Conservation (phyloP, 2,888 invertebrate species). For the Cosmorhoe ocellata region DNA sequence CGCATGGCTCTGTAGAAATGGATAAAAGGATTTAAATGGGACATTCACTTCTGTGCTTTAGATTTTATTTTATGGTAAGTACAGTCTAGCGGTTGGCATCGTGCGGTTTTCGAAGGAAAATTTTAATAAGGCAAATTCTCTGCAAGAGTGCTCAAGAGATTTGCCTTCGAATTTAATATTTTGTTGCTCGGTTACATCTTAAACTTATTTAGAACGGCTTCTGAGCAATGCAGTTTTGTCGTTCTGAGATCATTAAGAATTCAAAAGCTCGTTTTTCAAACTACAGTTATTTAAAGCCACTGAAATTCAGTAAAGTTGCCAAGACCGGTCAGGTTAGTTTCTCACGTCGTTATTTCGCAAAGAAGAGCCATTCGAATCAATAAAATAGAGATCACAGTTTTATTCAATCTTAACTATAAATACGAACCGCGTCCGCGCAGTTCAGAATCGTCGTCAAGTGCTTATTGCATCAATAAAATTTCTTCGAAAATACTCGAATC, state of each 20-base stretch:
- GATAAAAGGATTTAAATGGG: not conserved
- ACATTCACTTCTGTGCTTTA: constrained; percentile 8
- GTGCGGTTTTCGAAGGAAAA: constrained; percentile 44
- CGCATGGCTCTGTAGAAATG: too few relatives aligned
- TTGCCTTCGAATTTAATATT: constrained; percentile 45
- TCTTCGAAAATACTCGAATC: constrained; percentile 57
- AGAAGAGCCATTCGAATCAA: constrained; percentile 8
- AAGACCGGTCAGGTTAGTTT: too few relatives aligned
- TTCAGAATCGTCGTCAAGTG: constrained; percentile 49
- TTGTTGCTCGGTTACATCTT: constrained; percentile 26
- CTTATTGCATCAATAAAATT: constrained; percentile 73
- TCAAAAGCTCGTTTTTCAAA: not conserved
- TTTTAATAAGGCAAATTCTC: constrained; percentile 55
- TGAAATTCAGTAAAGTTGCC: too few relatives aligned
- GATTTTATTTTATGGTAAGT: constrained; percentile 5
- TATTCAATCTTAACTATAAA: constrained; percentile 25
- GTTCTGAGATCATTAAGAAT: constrained; percentile 13
- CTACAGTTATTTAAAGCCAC: too few relatives aligned
- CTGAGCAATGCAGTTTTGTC: constrained; percentile 19
- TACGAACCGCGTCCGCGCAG: constrained; percentile 16
- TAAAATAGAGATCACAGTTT: constrained; percentile 10
- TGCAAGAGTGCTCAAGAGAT: constrained; percentile 38
- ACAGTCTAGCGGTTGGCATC: constrained; percentile 26
- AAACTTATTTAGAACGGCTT: constrained; percentile 24
- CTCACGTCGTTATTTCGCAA: not conserved